Evolutionary conservation across 2,888 invertebrate species (phyloP).

Genomic region (Matsumyia berberina): DNA sequence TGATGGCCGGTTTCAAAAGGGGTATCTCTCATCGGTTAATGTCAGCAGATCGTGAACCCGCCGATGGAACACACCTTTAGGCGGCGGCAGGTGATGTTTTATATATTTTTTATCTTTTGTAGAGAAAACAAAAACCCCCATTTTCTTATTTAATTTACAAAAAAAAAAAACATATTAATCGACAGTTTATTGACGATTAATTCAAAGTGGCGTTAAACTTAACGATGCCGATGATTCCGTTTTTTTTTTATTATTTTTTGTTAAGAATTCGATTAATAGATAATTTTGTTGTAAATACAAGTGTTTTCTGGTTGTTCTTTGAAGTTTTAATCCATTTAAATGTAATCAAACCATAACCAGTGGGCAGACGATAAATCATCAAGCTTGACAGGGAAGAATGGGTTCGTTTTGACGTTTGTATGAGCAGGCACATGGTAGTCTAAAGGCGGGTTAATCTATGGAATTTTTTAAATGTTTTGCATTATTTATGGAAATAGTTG

Average conservation of each 20-base stretch:
- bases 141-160: slow-evolving; percentile 3
- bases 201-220: slow-evolving; percentile 31
- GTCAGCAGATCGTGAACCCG: slow-evolving; percentile 36
- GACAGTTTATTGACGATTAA: slow-evolving; percentile 29
- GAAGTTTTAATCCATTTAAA: slow-evolving; percentile 13
- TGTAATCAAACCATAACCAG: neutral
- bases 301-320: neutral
- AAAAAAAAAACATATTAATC: slow-evolving; percentile 11
- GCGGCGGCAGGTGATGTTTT: slow-evolving; percentile 16
- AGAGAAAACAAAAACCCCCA: neutral
- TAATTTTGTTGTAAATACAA: neutral
- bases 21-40: slow-evolving; percentile 11
- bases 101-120: neutral
- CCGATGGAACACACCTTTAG: slow-evolving; percentile 23
- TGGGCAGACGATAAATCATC: slow-evolving; percentile 1
- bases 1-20: neutral
- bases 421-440: neutral
- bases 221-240: neutral
- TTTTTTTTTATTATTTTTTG: slow-evolving; percentile 2
- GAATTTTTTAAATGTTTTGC: neutral
- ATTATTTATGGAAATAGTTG: neutral
- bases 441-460: neutral
- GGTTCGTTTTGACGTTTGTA: neutral
- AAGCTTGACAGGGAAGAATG: neutral
- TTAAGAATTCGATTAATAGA: neutral